Percentiles rank a stretch among this genome's conserved stretches.
These are phyloP conservation scores for Malurus leucopterus DNA, from an alignment of 2,797 vertebrate species.

Conservation along the genomic window DNA sequence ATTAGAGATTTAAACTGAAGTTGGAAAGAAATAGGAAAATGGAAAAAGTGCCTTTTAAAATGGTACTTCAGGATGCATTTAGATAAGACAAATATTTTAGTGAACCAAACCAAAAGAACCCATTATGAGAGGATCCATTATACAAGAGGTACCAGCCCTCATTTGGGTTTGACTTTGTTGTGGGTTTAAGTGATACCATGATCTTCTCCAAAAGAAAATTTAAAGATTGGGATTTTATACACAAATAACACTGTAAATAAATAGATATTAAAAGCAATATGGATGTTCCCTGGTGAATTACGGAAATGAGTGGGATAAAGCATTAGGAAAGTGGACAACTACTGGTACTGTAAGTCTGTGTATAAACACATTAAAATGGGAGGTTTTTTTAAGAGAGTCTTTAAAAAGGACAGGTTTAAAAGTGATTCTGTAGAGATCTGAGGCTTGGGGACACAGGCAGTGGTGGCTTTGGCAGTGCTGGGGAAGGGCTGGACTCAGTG, in stretches of 20 bases:
- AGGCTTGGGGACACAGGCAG: fast-evolving
- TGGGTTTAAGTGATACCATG: not conserved
- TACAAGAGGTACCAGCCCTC: not conserved
- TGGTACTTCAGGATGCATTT: not conserved
- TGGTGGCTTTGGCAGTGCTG: not conserved
- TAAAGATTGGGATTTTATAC: not conserved
- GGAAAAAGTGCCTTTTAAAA: not conserved
- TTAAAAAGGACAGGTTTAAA: not conserved
- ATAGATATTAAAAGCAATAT: not conserved
- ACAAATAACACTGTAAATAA: not conserved
- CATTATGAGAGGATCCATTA: not conserved
- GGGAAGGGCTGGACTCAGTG: not conserved
- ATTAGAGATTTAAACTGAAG: not conserved
- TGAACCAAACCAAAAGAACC: not conserved
- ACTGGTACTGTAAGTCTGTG: fast-evolving
- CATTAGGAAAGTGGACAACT: not conserved
- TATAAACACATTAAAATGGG: fast-evolving
- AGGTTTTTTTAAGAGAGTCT: fast-evolving
- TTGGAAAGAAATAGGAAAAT: not conserved
- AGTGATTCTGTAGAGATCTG: fast-evolving
- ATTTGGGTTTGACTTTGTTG: not conserved
- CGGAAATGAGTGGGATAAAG: not conserved
- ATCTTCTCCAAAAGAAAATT: not conserved
- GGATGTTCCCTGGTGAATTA: not conserved
- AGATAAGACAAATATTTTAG: not conserved